These are phyloP conservation scores for Archocentrus centrarchus DNA, from an alignment of 2,113 vertebrate species.

Conservation along the genomic window DNA sequence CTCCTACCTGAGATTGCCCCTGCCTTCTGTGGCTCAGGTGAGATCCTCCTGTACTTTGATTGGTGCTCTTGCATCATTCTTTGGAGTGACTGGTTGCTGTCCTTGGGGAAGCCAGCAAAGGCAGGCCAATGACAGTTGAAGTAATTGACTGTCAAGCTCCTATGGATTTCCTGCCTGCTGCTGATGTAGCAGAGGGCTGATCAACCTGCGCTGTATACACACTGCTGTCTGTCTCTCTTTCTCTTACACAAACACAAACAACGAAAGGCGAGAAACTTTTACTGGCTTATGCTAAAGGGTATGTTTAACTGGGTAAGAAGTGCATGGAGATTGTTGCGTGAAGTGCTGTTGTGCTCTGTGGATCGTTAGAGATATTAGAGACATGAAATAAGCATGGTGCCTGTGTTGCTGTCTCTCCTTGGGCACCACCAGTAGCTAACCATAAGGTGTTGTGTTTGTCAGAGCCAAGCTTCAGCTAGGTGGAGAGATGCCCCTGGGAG, in stretches of 20 bases:
- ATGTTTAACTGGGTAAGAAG: background rate
- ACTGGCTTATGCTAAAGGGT: background rate
- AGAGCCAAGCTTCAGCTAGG: constrained; percentile 70
- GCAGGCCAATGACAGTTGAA: constrained; percentile 58
- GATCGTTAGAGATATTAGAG: constrained; percentile 5
- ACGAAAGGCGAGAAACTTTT: constrained; percentile 2
- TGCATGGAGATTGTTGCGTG: background rate
- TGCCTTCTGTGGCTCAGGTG: constrained; percentile 43
- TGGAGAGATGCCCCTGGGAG: constrained; percentile 71
- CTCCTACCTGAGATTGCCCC: background rate
- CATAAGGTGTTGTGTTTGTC: constrained; percentile 79
- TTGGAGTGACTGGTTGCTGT: constrained; percentile 58
- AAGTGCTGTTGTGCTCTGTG: background rate
- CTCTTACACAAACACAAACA: constrained; percentile 25
- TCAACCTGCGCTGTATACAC: constrained; percentile 50
- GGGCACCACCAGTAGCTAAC: constrained; percentile 63
- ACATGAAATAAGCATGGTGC: constrained; percentile 36
- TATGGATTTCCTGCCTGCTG: constrained; percentile 69
- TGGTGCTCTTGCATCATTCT: constrained; percentile 44
- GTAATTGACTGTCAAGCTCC: constrained; percentile 73
- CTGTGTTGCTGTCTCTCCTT: constrained; percentile 48
- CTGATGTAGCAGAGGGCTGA: constrained; percentile 64
- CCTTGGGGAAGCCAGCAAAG: constrained; percentile 56
- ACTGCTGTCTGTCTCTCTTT: constrained; percentile 9
- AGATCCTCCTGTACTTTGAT: constrained; percentile 36